phyloP scores from a whole-genome alignment of 2,888 invertebrate species.

The Microdon myrmicae region DNA sequence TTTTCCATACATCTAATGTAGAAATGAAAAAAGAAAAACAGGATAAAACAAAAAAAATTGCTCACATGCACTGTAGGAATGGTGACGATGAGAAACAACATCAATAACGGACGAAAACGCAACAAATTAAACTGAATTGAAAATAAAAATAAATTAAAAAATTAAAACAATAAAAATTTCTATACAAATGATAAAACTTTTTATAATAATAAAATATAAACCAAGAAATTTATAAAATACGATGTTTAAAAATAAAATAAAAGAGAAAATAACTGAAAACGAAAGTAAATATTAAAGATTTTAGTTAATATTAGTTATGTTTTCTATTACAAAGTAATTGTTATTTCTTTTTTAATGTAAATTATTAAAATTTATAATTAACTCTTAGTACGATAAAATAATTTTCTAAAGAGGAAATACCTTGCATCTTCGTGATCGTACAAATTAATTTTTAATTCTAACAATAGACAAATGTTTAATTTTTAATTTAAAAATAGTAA shows the following conservation, averaged over 20 bases:
- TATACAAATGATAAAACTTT: too few relatives aligned
- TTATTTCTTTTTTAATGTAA: slow-evolving; percentile 52
- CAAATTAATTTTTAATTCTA: slow-evolving; percentile 52
- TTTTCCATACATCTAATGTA: too few relatives aligned
- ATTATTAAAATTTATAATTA: slow-evolving; percentile 45
- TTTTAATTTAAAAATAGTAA: slow-evolving; percentile 38
- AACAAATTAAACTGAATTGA: too few relatives aligned
- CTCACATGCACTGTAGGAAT: too few relatives aligned
- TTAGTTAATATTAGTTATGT: slow-evolving; percentile 50
- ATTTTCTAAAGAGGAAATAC: slow-evolving; percentile 24
- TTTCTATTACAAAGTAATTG: slow-evolving; percentile 51
- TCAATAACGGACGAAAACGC: too few relatives aligned
- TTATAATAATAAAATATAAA: slow-evolving; percentile 9
- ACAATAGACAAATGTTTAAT: slow-evolving; percentile 49
- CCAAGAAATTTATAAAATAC: slow-evolving; percentile 12
- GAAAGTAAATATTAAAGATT: slow-evolving; percentile 11
- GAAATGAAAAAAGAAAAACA: too few relatives aligned
- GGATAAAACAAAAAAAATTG: too few relatives aligned
- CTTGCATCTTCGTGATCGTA: slow-evolving; percentile 46
- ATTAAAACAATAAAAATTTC: neutral
- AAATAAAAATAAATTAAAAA: too few relatives aligned
- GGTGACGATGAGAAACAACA: too few relatives aligned
- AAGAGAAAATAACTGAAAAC: slow-evolving; percentile 9
- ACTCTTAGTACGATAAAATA: slow-evolving; percentile 44
- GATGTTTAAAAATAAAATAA: slow-evolving; percentile 8